phyloP scores from a whole-genome alignment of 2,113 vertebrate species.

The Stigmatopora argus region DNA sequence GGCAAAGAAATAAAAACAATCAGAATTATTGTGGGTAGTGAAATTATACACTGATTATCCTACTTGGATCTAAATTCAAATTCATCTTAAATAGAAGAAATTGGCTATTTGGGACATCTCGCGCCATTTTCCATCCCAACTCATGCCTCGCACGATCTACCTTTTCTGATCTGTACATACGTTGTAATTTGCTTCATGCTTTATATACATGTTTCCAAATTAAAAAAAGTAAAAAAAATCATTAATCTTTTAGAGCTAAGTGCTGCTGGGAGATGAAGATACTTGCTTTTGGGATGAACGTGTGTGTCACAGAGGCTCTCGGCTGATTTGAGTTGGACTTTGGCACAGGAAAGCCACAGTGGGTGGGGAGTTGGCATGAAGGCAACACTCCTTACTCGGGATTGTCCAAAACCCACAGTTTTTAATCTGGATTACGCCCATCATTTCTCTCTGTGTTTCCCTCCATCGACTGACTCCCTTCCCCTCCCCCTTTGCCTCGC shows the following conservation, averaged over 20 bases:
- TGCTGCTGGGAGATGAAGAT: neutral
- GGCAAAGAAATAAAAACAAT: neutral
- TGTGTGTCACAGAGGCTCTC: slow-evolving; percentile 54
- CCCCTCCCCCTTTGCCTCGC: slow-evolving; percentile 8
- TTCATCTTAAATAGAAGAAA: neutral
- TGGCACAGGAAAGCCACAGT: slow-evolving; percentile 34
- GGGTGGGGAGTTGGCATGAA: slow-evolving; percentile 44
- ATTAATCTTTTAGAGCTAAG: neutral
- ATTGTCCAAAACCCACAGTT: slow-evolving; percentile 62
- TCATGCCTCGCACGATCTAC: neutral
- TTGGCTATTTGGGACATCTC: neutral
- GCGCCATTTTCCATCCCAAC: neutral
- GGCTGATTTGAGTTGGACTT: slow-evolving; percentile 49
- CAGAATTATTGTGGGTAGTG: neutral
- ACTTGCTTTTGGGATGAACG: neutral
- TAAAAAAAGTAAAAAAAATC: neutral
- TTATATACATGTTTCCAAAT: neutral
- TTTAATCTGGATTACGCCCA: slow-evolving; percentile 68
- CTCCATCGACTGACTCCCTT: slow-evolving; percentile 15
- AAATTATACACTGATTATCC: neutral
- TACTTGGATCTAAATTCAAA: neutral
- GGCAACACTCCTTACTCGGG: slow-evolving; percentile 38
- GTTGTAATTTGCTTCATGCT: neutral
- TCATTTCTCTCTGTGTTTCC: slow-evolving; percentile 46
- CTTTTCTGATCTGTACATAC: neutral